Evolutionary conservation across 2,888 invertebrate species (phyloP), one percentile per base, ranked within the genome.

Genomic region (Prenolepis imparis): DNA sequence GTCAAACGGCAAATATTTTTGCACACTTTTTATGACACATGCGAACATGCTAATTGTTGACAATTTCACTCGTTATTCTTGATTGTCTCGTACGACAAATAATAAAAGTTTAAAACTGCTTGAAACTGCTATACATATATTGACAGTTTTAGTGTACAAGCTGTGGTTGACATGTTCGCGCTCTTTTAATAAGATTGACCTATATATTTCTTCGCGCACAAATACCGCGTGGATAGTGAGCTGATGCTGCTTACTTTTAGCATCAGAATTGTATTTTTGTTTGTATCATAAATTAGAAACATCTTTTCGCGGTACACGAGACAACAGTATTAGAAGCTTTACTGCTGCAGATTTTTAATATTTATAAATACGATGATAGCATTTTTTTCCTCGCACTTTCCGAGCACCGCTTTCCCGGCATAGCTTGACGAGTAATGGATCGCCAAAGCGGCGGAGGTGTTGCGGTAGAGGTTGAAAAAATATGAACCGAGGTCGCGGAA

Each of bases 401-500:
- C 11, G 55, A 39, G 70, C 28, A 15, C 15, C 9, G 15, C 44
- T 52, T 32, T 44, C 11, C 52, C 32, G 32, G 48, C n/a, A 12
- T 32, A 52, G 52, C 32, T 44, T 44, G 72, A 55, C 77, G 72
- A 77, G 55, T 72, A 73, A 78, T 73, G 59, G 57, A 74, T 80
- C 21, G 78, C 32, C 57, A 39, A 73, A 74, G 78, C 44, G 18
- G 78, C 4, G 18, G n/a, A 21, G 41, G 64, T 64, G 64, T 39
- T 64, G 39, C 28, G 67, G 32, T 32, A 21, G 18, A 12, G 59
- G 74, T 72, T 32, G 78, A 73, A 77, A 73, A 75, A 80, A 80
- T 55, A 80, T 80, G 78, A 59, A 59, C 74, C 59, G 61, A 55
- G 72, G 70, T 44, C 68, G 28, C 57, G 39, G 78, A 89, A 87